phyloP scores from a whole-genome alignment of 30 jellyfish, hydroid and myxozoan genomes.

The Mastigias papua region DNA sequence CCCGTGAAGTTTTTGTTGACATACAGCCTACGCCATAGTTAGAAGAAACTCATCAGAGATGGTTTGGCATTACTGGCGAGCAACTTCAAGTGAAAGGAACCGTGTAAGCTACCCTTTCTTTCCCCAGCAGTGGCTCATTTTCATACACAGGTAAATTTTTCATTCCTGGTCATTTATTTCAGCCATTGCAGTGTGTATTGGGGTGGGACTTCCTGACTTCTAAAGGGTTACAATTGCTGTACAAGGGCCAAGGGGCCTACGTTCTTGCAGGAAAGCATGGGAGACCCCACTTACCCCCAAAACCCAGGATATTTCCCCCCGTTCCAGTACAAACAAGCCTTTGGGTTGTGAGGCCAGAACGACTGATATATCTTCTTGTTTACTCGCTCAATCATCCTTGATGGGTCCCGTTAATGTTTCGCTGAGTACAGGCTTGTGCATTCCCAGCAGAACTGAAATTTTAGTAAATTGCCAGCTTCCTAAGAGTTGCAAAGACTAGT shows the following conservation, averaged over 20 bases:
- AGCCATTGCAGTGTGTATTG: neutral
- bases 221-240: too few relatives aligned
- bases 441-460: slow-evolving; percentile 41
- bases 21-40: neutral
- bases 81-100: neutral
- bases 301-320: neutral
- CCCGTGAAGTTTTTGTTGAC: neutral
- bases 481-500: slow-evolving; percentile 34
- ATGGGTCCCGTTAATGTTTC: slow-evolving; percentile 6
- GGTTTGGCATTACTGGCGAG: neutral
- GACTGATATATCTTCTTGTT: neutral
- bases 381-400: slow-evolving; percentile 11
- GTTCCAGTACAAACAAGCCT: neutral
- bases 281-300: too few relatives aligned
- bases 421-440: neutral
- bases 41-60: neutral
- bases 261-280: too few relatives aligned
- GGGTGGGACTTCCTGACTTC: too few relatives aligned
- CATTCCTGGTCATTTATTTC: neutral
- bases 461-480: slow-evolving; percentile 19
- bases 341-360: neutral
- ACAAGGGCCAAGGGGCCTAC: too few relatives aligned
- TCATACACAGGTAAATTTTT: neutral
- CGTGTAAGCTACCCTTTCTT: neutral
- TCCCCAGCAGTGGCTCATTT: neutral